Percentiles rank a stretch among this genome's conserved stretches.
phyloP scores from a whole-genome alignment of 2,797 vertebrate species.

The Lithobates sylvaticus region DNA sequence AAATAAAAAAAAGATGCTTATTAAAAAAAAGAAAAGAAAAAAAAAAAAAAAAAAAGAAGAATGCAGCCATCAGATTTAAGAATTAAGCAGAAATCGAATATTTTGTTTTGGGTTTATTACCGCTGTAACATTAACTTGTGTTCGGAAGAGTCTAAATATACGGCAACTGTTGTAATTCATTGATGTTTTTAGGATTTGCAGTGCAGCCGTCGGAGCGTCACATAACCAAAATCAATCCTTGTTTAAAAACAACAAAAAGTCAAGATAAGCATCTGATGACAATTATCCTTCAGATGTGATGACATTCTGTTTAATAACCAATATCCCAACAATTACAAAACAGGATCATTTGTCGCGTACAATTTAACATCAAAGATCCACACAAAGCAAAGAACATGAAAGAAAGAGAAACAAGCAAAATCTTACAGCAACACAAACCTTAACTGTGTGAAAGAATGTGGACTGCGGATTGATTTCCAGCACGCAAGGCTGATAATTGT shows the following conservation, averaged over 20 bases:
- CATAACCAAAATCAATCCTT: not conserved
- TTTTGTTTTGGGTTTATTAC: too few relatives aligned
- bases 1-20: too few relatives aligned
- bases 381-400: constrained; percentile 2
- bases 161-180: too few relatives aligned
- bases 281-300: not conserved
- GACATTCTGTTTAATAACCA: not conserved
- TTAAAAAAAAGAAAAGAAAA: too few relatives aligned
- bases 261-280: not conserved
- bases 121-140: too few relatives aligned
- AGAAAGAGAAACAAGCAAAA: not conserved
- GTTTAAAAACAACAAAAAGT: not conserved
- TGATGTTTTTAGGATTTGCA: not conserved
- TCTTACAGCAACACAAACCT: not conserved
- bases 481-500: constrained; percentile 11
- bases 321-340: not conserved
- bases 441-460: constrained; percentile 39
- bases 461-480: not conserved
- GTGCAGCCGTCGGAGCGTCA: not conserved
- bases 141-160: too few relatives aligned
- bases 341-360: not conserved
- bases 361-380: constrained; percentile 12
- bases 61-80: too few relatives aligned
- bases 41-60: too few relatives aligned
- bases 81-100: too few relatives aligned